These are phyloP conservation scores for Clostera curtula DNA, from an alignment of 2,888 invertebrate species.

Conservation along the genomic window DNA sequence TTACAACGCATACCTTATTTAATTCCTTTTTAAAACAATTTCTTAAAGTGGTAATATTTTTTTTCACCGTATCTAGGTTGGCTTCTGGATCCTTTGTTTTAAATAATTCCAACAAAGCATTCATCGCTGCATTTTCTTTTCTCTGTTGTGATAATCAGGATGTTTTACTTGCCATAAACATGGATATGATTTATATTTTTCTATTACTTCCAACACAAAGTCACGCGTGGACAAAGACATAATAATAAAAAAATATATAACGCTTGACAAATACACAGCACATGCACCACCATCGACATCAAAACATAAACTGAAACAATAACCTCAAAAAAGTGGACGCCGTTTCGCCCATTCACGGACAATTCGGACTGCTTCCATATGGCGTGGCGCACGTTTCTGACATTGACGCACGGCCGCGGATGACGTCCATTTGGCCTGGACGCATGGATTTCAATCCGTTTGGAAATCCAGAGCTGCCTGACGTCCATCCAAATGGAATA, in stretches of 20 bases:
- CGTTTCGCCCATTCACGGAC: conserved; percentile 2
- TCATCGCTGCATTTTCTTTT: conserved; percentile 2
- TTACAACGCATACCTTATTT: conserved; percentile 2
- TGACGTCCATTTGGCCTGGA: conserved; percentile 7
- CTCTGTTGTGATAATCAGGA: conserved; percentile 2
- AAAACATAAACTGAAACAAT: conserved; percentile 1
- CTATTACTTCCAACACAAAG: conserved; percentile 1
- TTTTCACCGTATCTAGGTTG: conserved; percentile 1
- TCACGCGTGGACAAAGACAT: background rate
- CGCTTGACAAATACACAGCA: background rate
- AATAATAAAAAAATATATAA: too few relatives aligned
- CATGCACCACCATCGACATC: conserved; percentile 1
- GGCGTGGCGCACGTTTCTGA: conserved; percentile 5
- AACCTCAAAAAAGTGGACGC: background rate
- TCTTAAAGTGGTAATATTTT: conserved; percentile 1
- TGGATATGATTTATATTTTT: conserved; percentile 2
- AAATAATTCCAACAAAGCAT: conserved; percentile 2
- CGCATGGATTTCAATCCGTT: conserved; percentile 7
- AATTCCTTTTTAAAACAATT: conserved; percentile 3
- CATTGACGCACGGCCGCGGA: conserved; percentile 6
- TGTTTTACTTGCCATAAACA: conserved; percentile 2
- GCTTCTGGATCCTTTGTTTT: conserved; percentile 1
- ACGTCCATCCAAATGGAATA: conserved; percentile 1
- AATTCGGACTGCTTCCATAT: conserved; percentile 4
- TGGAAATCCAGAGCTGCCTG: conserved; percentile 2